phyloP scores from a whole-genome alignment of 2,888 invertebrate genomes.

The Aphidius colemani region DNA sequence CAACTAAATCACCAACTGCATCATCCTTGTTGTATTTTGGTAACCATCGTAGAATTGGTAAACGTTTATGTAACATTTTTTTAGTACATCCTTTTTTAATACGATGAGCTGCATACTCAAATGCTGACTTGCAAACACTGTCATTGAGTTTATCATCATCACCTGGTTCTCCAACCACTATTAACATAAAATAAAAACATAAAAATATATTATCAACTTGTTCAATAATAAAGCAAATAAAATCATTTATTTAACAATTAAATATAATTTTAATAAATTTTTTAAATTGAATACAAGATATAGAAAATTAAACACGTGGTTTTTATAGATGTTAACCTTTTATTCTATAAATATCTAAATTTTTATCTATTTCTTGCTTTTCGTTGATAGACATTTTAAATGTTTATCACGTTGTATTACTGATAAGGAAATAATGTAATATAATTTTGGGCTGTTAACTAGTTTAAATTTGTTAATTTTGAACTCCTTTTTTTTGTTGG shows the following conservation, averaged over 20 bases:
- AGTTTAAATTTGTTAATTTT: no score
- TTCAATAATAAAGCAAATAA: neutral
- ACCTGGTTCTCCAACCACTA: conserved; percentile 55
- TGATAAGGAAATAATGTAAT: no score
- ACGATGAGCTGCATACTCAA: conserved; percentile 60
- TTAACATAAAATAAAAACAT: neutral
- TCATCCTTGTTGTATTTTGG: conserved; percentile 75
- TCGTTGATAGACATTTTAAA: no score
- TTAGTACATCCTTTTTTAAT: conserved; percentile 65
- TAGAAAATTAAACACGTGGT: no score
- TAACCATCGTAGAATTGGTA: conserved; percentile 79
- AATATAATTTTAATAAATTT: neutral
- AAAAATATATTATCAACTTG: neutral
- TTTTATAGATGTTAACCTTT: no score
- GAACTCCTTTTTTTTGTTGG: no score
- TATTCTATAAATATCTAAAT: no score
- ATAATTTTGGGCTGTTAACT: no score
- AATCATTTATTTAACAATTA: conserved; percentile 4
- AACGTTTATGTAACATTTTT: conserved; percentile 73
- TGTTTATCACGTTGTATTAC: no score
- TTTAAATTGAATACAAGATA: no score
- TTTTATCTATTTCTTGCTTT: no score
- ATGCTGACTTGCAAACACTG: conserved; percentile 50
- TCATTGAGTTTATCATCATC: conserved; percentile 50
- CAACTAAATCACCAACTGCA: conserved; percentile 85